Conservation (phyloP, 2,888 invertebrate genomes). For the Agapostemon virescens region DNA sequence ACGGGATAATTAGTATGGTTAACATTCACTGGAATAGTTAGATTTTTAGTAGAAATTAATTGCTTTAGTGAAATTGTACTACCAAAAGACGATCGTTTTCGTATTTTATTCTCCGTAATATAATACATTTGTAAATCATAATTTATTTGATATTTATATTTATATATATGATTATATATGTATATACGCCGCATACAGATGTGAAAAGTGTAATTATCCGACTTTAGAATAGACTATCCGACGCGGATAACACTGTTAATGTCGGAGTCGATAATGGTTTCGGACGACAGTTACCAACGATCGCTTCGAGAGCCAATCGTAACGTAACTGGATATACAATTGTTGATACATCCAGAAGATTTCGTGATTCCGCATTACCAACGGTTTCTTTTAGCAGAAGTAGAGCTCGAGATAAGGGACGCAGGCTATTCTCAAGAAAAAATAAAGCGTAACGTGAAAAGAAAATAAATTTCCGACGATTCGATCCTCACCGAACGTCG, state of each 20-base stretch:
- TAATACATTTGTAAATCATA: background rate
- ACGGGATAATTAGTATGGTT: background rate
- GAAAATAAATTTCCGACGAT: slow-evolving; percentile 9
- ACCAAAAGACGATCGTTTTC: background rate
- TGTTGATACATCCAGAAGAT: slow-evolving; percentile 3
- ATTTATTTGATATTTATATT: background rate
- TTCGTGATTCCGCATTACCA: slow-evolving; percentile 20
- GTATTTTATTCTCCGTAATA: background rate
- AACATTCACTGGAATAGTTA: background rate
- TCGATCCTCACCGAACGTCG: background rate
- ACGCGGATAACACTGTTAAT: slow-evolving; percentile 24
- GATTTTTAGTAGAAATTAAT: background rate
- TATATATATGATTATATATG: too few species aligned
- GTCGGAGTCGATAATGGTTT: slow-evolving; percentile 29
- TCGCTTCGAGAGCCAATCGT: slow-evolving; percentile 21
- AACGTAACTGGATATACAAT: slow-evolving; percentile 10
- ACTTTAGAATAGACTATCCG: background rate
- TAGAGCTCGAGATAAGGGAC: background rate
- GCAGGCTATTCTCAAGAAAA: background rate
- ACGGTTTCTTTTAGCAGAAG: slow-evolving; percentile 4
- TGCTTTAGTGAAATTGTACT: background rate
- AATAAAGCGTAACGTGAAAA: background rate
- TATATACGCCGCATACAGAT: background rate
- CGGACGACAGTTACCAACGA: slow-evolving; percentile 40
- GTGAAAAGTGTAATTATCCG: background rate